Conservation (phyloP, 2,797 vertebrate genomes). For the Amblyopsis hoosieri region DNA sequence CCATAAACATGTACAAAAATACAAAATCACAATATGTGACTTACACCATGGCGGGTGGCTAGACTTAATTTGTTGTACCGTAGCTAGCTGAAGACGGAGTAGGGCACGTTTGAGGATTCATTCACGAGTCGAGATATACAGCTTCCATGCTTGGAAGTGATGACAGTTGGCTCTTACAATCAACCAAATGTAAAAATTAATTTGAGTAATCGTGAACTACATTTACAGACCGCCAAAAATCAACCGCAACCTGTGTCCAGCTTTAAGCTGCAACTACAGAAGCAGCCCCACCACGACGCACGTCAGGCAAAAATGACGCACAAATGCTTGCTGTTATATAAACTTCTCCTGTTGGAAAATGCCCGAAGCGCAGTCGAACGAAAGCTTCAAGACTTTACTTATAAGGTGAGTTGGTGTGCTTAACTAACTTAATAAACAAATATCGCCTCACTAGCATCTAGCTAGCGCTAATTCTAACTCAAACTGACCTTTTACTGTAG, state of each 20-base stretch:
- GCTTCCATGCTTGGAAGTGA: no score
- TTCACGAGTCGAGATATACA: no score
- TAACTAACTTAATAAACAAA: not conserved
- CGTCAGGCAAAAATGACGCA: not conserved
- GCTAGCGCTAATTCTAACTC: no score
- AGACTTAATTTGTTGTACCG: no score
- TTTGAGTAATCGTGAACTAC: no score
- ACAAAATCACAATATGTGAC: not conserved
- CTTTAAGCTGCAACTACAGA: not conserved
- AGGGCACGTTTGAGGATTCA: not conserved
- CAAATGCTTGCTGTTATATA: conserved; percentile 42
- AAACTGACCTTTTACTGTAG: no score
- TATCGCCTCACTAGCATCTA: not conserved
- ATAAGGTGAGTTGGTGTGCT: conserved; percentile 40
- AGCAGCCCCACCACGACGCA: not conserved
- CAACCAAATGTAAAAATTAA: no score
- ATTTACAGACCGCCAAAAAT: no score
- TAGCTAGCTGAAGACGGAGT: not conserved
- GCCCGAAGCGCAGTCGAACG: conserved; percentile 43
- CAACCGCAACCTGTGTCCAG: no score
- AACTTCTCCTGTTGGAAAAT: conserved; percentile 61
- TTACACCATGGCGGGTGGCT: not conserved
- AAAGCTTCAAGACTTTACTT: conserved; percentile 44
- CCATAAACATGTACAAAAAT: no score
- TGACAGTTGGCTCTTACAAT: no score